phyloP scores from a whole-genome alignment of 2,797 vertebrate genomes.

The Dendrocincla tyrannina region DNA sequence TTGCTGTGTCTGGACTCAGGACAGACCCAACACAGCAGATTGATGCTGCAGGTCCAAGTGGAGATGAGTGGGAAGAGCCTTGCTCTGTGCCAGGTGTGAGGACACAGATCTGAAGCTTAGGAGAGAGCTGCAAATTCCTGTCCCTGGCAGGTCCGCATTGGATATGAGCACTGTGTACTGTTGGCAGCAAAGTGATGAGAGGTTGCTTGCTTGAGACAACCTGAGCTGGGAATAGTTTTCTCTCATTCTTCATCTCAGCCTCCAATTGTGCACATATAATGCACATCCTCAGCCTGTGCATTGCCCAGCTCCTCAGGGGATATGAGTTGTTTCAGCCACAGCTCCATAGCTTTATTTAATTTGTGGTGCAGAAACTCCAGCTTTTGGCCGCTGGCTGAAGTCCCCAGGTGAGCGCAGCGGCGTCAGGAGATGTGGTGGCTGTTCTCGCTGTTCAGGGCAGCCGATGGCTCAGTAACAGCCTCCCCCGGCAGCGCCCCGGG shows the following conservation, averaged over 20 bases:
- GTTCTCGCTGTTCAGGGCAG: background rate
- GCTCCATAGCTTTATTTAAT: background rate
- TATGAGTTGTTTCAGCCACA: background rate
- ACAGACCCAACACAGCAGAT: background rate
- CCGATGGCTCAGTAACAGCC: background rate
- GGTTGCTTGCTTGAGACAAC: background rate
- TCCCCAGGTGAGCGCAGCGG: background rate
- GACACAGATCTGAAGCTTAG: background rate
- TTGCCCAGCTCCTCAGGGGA: background rate
- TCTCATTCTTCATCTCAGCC: background rate
- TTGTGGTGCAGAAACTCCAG: background rate
- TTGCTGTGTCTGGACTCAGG: accelerated
- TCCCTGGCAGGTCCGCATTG: background rate
- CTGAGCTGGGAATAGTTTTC: background rate
- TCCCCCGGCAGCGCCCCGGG: background rate
- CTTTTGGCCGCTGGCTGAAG: background rate
- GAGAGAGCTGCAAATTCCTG: background rate
- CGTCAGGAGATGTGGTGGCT: background rate
- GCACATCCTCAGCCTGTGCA: background rate
- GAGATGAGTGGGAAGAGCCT: background rate
- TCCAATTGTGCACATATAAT: background rate
- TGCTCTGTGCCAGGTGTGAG: background rate
- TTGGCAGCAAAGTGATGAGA: background rate
- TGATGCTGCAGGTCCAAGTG: background rate
- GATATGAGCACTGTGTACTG: accelerated